Evolutionary conservation across 1,140 invertebrate species (phyloP), one percentile per base, ranked within the genome.

Genomic region (Caenorhabditis remanei): DNA sequence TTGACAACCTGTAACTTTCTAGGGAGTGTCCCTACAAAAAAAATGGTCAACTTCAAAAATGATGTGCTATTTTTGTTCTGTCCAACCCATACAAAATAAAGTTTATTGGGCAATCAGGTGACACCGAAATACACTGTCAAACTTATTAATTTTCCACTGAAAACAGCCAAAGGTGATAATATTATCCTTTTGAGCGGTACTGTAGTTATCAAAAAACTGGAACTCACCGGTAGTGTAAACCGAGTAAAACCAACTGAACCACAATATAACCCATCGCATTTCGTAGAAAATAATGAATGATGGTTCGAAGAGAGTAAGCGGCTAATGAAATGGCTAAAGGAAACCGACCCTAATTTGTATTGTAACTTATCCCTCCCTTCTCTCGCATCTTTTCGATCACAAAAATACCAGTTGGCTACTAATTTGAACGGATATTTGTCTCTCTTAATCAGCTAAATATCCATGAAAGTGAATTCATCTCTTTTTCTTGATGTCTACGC

Each of bases 281-380:
- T 67, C 24, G 7, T 67, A 58, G 19, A 67, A 40, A 40, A 0
- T 41, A 4, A 67, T 5, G 8, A 41, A 40, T 9, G 1, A 14
- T 7, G 40, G n/a, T 40, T 67, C 24, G 4, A 40, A 65, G 6
- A 40, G 63, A 67, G 32, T 32, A 40, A 67, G n/a, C 2, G 2
- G 24, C 24, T 67, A 40, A 9, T 67, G 24, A 11, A 40, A 13
- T 67, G 32, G 24, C 63, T 67, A 67, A 67, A 41, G 13, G 32
- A 40, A 67, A 9, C 63, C 43, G 67, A 75, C 67, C 67, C 67
- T 48, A 75, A 75, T 75, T 75, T 19, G 43, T n/a, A 65, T 41
- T 41, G 63, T 65, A 65, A 75, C 67, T 46, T 75, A 46, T 46
- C 43, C 14, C n/a, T 41, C 67, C 40, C 7, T 8, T 9, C 67